phyloP scores from a whole-genome alignment of 2,888 invertebrate genomes.

The Cephus spinipes region DNA sequence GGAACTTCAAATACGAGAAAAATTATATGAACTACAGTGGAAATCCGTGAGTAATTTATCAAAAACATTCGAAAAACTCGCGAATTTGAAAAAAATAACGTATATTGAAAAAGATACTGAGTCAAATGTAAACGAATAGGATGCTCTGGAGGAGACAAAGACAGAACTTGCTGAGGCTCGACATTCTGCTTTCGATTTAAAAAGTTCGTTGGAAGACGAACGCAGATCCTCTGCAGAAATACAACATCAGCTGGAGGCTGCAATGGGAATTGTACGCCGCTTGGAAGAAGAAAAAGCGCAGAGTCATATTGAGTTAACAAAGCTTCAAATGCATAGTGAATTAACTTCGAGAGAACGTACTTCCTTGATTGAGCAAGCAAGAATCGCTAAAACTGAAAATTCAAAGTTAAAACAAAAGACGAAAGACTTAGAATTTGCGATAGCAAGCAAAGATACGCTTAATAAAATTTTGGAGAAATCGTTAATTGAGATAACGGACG shows the following conservation, averaged over 20 bases:
- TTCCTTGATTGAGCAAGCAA: slow-evolving; percentile 44
- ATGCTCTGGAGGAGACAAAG: slow-evolving; percentile 42
- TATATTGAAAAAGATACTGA: neutral
- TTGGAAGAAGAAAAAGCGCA: slow-evolving; percentile 51
- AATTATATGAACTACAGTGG: slow-evolving; percentile 49
- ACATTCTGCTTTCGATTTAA: slow-evolving; percentile 37
- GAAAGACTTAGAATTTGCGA: slow-evolving; percentile 36
- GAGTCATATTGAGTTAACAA: slow-evolving; percentile 40
- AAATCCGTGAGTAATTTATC: slow-evolving; percentile 40
- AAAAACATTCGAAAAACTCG: neutral
- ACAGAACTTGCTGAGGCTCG: slow-evolving; percentile 42
- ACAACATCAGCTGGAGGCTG: slow-evolving; percentile 41
- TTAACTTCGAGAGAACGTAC: slow-evolving; percentile 44
- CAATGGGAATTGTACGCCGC: slow-evolving; percentile 36
- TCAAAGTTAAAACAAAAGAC: slow-evolving; percentile 43
- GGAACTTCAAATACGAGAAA: slow-evolving; percentile 47
- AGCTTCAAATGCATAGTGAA: slow-evolving; percentile 46
- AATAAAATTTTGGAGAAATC: slow-evolving; percentile 40
- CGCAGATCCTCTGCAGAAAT: slow-evolving; percentile 43
- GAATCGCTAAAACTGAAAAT: slow-evolving; percentile 42
- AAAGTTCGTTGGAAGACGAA: slow-evolving; percentile 47
- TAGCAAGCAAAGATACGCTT: slow-evolving; percentile 22
- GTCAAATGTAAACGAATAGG: slow-evolving; percentile 29
- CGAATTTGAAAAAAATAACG: neutral
- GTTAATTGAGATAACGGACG: slow-evolving; percentile 35